These are phyloP conservation scores for Papilio gigon DNA, from an alignment of 2,888 invertebrate genomes.

Conservation along the genomic window DNA sequence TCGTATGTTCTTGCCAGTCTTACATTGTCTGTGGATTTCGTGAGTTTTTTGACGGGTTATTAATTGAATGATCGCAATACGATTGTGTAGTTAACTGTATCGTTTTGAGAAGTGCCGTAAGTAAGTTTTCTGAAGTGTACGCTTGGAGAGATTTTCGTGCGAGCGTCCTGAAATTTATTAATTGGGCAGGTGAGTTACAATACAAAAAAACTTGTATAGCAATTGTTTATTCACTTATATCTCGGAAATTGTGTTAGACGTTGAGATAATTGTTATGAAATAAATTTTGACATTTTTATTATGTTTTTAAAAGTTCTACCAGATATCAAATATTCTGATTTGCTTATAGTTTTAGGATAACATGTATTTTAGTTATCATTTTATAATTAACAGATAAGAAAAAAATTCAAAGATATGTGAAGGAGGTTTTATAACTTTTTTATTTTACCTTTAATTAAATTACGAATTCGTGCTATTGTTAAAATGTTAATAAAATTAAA, in stretches of 20 bases:
- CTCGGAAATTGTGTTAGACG: neutral
- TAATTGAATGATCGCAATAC: conserved; percentile 21
- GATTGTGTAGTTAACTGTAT: conserved; percentile 28
- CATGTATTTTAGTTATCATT: no score
- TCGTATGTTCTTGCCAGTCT: conserved; percentile 5
- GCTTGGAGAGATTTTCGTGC: conserved; percentile 60
- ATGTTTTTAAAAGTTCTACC: no score
- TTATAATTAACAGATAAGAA: no score
- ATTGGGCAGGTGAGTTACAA: conserved; percentile 65
- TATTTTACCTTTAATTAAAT: no score
- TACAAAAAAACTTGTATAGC: neutral
- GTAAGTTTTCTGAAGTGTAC: conserved; percentile 72
- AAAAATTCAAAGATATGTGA: no score
- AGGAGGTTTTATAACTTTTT: no score
- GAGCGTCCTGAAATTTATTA: conserved; percentile 68
- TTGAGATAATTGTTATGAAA: no score
- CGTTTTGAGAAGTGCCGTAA: conserved; percentile 33
- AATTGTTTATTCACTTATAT: neutral
- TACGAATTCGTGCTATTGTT: no score
- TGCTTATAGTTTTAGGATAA: no score
- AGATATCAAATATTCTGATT: no score
- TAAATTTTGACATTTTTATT: neutral
- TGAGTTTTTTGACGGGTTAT: conserved; percentile 29
- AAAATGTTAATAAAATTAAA: no score
- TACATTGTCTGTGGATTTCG: conserved; percentile 26